Evolutionary conservation across 2,113 vertebrate species (phyloP).

Genomic region (Agelaius tricolor): DNA sequence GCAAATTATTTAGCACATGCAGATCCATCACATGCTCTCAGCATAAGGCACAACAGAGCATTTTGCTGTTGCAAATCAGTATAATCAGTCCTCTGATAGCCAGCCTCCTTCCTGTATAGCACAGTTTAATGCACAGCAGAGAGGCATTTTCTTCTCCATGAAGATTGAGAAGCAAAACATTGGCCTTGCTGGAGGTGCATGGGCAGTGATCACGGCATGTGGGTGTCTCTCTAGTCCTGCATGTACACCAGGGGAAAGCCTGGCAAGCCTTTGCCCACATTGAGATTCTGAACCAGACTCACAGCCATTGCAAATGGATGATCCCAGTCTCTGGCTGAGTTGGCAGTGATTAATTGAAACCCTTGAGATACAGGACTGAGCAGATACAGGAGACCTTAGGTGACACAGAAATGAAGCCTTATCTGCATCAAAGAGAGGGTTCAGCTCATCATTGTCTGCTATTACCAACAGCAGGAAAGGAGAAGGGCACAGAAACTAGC

Average conservation of each 20-base stretch:
- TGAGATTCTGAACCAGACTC: slow-evolving; percentile 32
- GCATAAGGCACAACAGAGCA: background rate
- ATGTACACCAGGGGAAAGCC: background rate
- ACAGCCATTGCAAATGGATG: background rate
- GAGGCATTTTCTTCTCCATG: background rate
- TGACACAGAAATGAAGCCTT: slow-evolving; percentile 18
- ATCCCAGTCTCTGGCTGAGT: background rate
- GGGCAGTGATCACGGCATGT: background rate
- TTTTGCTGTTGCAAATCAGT: background rate
- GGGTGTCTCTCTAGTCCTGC: background rate
- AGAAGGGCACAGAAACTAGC: background rate
- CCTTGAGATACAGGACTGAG: slow-evolving; percentile 33
- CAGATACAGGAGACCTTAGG: slow-evolving; percentile 46
- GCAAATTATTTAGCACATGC: background rate
- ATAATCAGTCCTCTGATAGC: background rate
- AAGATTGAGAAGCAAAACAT: background rate
- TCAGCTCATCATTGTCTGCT: background rate
- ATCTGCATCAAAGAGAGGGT: background rate
- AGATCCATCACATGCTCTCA: background rate
- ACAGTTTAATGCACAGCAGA: background rate
- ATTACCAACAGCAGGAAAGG: background rate
- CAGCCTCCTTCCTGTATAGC: background rate
- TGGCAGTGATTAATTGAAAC: slow-evolving; percentile 48
- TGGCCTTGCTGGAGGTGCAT: background rate
- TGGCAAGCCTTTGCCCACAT: background rate